A percentile compares a stretch with the other conserved stretches of the same genome.
Evolutionary conservation across 2,797 vertebrate genomes (phyloP).

Genomic region (Sitta carolinensis): DNA sequence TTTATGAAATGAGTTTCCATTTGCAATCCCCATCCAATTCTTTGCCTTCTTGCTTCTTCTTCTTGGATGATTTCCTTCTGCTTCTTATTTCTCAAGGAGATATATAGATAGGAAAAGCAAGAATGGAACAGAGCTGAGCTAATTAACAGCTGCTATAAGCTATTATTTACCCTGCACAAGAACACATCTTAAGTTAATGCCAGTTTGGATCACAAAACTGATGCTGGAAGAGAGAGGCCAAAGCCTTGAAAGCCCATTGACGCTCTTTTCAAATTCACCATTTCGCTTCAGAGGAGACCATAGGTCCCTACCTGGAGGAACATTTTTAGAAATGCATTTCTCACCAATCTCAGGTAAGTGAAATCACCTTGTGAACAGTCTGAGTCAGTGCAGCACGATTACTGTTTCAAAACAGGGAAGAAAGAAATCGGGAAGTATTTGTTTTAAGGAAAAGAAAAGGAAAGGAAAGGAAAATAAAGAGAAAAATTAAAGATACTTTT

Average conservation of each 20-base stretch:
- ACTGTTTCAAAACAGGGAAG: not conserved
- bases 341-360: not conserved
- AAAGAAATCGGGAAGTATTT: not conserved
- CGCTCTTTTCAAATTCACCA: not conserved
- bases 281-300: not conserved
- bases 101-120: not conserved
- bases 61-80: constrained; percentile 37
- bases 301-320: not conserved
- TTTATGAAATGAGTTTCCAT: constrained; percentile 21
- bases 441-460: not conserved
- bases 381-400: not conserved
- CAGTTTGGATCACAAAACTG: not conserved
- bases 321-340: not conserved
- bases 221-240: not conserved
- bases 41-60: constrained; percentile 12
- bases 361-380: not conserved
- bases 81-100: not conserved
- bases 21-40: not conserved
- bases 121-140: not conserved
- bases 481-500: not conserved
- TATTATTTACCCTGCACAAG: not conserved
- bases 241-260: not conserved
- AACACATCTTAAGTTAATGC: not conserved
- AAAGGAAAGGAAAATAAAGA: not conserved
- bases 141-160: constrained; percentile 35